phyloP scores from a whole-genome alignment of 1,140 invertebrate species.

The Drosophila triauraria region DNA sequence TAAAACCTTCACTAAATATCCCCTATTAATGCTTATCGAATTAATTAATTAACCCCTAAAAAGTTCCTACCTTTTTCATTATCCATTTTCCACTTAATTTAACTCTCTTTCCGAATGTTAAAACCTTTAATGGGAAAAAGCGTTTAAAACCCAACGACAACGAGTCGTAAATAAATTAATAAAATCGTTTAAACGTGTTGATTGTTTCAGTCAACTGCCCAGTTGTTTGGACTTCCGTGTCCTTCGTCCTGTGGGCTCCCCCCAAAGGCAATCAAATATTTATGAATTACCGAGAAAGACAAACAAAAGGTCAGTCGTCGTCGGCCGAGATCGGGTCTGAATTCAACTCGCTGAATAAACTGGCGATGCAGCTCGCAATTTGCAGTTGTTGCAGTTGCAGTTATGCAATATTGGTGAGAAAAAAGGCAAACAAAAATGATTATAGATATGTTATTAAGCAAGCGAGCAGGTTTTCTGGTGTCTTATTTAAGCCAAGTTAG shows the following conservation, averaged over 20 bases:
- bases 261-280: conserved; percentile 61
- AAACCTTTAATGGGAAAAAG: conserved; percentile 33
- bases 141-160: conserved; percentile 41
- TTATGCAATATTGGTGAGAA: conserved; percentile 19
- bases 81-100: conserved; percentile 12
- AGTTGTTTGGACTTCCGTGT: conserved; percentile 27
- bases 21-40: neutral
- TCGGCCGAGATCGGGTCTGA: conserved; percentile 26
- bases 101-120: neutral
- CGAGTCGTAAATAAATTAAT: conserved; percentile 70
- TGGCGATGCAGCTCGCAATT: neutral
- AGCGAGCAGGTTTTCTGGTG: conserved; percentile 6
- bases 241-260: conserved; percentile 29
- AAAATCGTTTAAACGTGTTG: conserved; percentile 78
- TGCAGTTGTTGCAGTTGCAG: conserved; percentile 9
- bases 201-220: conserved; percentile 59
- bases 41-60: neutral
- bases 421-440: conserved; percentile 11
- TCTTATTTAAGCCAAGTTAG: neutral
- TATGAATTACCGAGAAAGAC: conserved; percentile 43
- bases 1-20: neutral
- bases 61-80: neutral
- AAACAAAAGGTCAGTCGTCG: conserved; percentile 63
- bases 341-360: conserved; percentile 35
- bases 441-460: neutral